Conservation (phyloP, 2,113 vertebrate genomes). For the Oncorhynchus tshawytscha region DNA sequence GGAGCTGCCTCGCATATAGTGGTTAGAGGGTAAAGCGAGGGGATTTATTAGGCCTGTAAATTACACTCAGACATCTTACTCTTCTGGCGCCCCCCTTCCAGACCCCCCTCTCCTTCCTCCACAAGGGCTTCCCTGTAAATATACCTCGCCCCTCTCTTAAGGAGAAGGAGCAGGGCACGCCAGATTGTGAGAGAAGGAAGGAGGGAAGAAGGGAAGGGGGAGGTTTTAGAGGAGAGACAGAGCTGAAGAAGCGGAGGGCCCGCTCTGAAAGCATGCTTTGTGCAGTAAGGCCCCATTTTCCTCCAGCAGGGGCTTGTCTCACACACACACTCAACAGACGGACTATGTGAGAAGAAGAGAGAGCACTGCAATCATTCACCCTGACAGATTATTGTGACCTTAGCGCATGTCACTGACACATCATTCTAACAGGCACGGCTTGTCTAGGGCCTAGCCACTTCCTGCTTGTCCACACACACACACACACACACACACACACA, state of each 20-base stretch:
- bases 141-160: background rate
- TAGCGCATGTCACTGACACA: constrained; percentile 33
- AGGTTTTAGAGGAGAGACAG: constrained; percentile 1
- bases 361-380: background rate
- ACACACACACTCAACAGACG: background rate
- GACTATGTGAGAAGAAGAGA: background rate
- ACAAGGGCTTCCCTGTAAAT: constrained; percentile 38
- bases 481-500: background rate
- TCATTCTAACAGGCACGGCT: constrained; percentile 21
- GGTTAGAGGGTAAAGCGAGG: constrained; percentile 74
- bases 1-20: constrained; percentile 65
- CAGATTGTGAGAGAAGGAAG: background rate
- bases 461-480: background rate
- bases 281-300: background rate
- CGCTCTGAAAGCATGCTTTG: constrained; percentile 4
- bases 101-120: constrained; percentile 11
- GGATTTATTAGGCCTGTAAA: constrained; percentile 76
- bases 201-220: background rate
- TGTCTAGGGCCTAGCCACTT: constrained; percentile 12
- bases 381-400: constrained; percentile 35
- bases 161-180: background rate
- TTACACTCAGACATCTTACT: constrained; percentile 59
- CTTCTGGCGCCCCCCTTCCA: constrained; percentile 9
- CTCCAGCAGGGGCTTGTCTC: background rate
- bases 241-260: background rate